Conservation (phyloP, 2,113 vertebrate genomes). For the Epinephelus fuscoguttatus region DNA sequence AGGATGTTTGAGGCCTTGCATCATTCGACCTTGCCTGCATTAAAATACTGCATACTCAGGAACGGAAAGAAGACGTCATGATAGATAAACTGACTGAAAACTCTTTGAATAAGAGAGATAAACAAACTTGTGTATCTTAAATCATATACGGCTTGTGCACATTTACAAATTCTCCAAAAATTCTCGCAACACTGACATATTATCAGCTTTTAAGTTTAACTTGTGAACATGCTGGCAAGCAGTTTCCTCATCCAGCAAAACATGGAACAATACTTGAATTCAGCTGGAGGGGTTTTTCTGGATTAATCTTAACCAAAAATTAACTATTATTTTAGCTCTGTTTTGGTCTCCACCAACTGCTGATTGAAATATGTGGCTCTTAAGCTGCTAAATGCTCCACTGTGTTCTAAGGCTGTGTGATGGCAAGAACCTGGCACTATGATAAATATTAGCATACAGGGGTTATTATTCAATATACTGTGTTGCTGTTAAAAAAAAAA, state of each 20-base stretch:
- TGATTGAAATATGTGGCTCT: not conserved
- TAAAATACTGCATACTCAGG: not conserved
- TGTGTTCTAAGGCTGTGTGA: not conserved
- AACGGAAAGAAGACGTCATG: slow-evolving; percentile 23
- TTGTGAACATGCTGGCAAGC: too few relatives aligned
- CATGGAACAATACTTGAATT: not conserved
- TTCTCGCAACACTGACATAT: not conserved
- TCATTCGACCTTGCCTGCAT: slow-evolving; percentile 31
- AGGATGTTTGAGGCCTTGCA: slow-evolving; percentile 32
- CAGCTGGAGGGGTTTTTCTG: not conserved
- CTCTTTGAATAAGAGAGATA: not conserved
- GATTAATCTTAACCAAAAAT: not conserved
- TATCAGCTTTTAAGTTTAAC: not conserved
- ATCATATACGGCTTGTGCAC: not conserved
- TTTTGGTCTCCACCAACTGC: slow-evolving; percentile 3
- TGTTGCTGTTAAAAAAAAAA: too few relatives aligned
- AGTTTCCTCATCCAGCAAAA: not conserved
- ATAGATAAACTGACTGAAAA: not conserved
- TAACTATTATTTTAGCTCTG: not conserved
- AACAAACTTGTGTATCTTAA: not conserved
- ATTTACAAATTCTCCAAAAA: not conserved
- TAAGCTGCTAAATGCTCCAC: not conserved
- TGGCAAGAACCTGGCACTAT: too few relatives aligned
- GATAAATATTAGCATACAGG: too few relatives aligned
- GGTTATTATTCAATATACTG: too few relatives aligned